Conservation (phyloP, 2,113 vertebrate genomes). For the Oostethus manadensis region DNA sequence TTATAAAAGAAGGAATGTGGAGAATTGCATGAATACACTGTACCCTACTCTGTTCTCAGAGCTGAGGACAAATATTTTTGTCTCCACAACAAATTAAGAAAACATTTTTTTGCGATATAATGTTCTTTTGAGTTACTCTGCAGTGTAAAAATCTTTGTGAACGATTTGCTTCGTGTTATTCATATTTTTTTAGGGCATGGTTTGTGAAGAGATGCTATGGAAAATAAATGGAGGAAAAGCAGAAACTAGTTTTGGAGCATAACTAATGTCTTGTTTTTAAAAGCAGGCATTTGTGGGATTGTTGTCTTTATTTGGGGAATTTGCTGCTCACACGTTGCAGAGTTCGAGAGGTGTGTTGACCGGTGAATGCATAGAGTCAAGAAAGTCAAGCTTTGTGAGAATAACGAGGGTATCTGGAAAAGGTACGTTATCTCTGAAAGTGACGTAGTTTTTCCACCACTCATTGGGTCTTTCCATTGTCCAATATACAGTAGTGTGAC, state of each 20-base stretch:
- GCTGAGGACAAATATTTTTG: neutral
- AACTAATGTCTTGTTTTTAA: neutral
- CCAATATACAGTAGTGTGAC: constrained; percentile 64
- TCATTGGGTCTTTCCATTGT: constrained; percentile 17
- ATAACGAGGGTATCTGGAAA: constrained; percentile 83
- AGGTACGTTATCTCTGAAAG: constrained; percentile 70
- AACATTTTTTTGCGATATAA: neutral
- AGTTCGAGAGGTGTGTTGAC: constrained; percentile 72
- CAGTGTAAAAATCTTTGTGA: neutral
- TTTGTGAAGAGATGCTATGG: neutral
- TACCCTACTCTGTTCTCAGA: constrained; percentile 1
- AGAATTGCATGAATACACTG: neutral
- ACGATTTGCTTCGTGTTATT: neutral
- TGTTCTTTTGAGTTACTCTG: neutral
- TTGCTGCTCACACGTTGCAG: constrained; percentile 65
- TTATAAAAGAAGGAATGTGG: constrained; percentile 29
- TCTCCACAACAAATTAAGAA: neutral
- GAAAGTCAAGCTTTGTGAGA: constrained; percentile 88
- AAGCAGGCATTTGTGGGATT: neutral
- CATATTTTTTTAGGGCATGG: neutral
- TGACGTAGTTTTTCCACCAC: neutral
- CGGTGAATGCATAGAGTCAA: constrained; percentile 96
- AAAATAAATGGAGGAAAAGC: neutral
- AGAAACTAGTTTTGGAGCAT: neutral
- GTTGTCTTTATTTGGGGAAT: neutral